Evolutionary conservation across 2,113 vertebrate genomes (phyloP).

Genomic region (Plotosus lineatus): DNA sequence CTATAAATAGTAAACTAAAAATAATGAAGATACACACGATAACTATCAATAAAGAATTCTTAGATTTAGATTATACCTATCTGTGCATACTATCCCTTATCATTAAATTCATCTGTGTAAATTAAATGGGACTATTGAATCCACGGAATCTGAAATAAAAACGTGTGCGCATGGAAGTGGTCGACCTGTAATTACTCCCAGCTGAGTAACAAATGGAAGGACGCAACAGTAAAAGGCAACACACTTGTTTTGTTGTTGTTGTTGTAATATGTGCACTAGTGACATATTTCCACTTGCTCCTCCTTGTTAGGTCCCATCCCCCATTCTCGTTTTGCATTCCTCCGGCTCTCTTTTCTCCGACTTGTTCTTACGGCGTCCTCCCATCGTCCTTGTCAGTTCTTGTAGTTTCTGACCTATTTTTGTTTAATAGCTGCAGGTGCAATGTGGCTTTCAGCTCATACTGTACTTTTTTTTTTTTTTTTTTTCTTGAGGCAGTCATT

Average conservation of each 20-base stretch:
- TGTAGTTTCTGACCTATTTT: slow-evolving; percentile 39
- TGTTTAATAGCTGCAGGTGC: slow-evolving; percentile 33
- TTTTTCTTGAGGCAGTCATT: too few species aligned
- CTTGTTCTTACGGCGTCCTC: slow-evolving; percentile 3
- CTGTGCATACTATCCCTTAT: neutral
- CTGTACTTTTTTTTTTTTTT: slow-evolving; percentile 6
- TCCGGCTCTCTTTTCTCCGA: neutral
- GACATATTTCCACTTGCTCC: neutral
- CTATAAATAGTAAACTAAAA: too few species aligned
- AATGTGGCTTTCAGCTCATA: slow-evolving; percentile 26
- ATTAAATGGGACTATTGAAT: neutral
- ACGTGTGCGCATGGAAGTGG: neutral
- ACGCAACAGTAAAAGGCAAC: slow-evolving; percentile 11
- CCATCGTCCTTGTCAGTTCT: neutral
- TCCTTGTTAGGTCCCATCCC: neutral
- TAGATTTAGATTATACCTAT: neutral
- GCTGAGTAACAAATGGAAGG: slow-evolving; percentile 4
- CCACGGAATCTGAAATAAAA: neutral
- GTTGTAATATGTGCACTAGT: neutral
- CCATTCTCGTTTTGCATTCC: neutral
- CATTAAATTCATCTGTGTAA: too few species aligned
- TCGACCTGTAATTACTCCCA: slow-evolving; percentile 10
- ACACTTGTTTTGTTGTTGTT: slow-evolving; percentile 1
- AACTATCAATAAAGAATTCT: too few species aligned
- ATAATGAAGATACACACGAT: too few species aligned